Conservation (phyloP, 2,888 invertebrate species). For the Pemphredon lugubris region DNA sequence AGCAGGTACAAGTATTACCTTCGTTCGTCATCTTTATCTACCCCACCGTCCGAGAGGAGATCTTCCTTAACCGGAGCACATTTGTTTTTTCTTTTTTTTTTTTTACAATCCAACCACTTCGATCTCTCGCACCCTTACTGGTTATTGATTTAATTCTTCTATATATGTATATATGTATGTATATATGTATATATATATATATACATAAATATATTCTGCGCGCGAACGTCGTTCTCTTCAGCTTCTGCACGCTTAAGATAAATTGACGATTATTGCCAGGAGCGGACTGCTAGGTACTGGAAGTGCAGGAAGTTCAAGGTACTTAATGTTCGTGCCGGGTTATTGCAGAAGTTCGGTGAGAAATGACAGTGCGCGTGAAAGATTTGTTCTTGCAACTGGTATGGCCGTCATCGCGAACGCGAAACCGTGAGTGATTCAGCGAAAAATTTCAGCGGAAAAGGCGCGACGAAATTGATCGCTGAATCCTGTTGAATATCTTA, state of each 20-base stretch:
- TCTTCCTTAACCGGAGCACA: slow-evolving; percentile 23
- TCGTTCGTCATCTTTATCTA: slow-evolving; percentile 58
- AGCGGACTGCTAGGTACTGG: slow-evolving; percentile 55
- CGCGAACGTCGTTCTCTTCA: slow-evolving; percentile 35
- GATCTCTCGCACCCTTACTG: slow-evolving; percentile 38
- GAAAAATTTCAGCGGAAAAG: background rate
- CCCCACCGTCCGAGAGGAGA: slow-evolving; percentile 31
- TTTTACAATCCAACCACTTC: slow-evolving; percentile 3
- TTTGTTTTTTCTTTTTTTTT: too few relatives aligned
- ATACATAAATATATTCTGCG: slow-evolving; percentile 42
- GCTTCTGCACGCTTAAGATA: slow-evolving; percentile 58
- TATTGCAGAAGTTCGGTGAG: slow-evolving; percentile 57
- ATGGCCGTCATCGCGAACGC: slow-evolving; percentile 33
- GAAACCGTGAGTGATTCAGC: background rate
- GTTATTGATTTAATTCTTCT: slow-evolving; percentile 55
- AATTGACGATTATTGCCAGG: slow-evolving; percentile 69
- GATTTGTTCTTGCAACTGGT: background rate
- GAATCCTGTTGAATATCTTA: slow-evolving; percentile 5
- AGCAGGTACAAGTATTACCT: slow-evolving; percentile 62
- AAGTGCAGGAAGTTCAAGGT: slow-evolving; percentile 51
- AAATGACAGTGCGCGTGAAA: slow-evolving; percentile 38
- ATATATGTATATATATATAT: too few relatives aligned
- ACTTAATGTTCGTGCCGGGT: slow-evolving; percentile 56
- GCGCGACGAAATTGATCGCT: background rate
- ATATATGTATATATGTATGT: too few relatives aligned